Evolutionary conservation across 2,888 invertebrate genomes (phyloP).

Genomic region (Pristionchus maxplancki): DNA sequence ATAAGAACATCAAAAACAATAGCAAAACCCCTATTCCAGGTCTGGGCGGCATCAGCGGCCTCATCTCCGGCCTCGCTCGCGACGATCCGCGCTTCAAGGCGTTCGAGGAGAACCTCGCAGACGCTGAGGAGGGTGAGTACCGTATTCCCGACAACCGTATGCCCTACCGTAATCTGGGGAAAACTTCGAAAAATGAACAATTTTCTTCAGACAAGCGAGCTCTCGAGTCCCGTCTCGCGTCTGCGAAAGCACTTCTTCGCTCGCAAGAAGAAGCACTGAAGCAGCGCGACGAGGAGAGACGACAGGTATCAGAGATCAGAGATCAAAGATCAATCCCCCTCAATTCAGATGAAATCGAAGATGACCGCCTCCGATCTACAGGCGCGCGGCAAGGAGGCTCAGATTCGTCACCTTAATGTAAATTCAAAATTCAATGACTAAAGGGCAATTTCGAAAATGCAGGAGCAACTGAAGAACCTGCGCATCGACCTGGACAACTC

Average conservation of each 20-base stretch:
- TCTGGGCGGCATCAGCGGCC: not conserved
- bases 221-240: conserved; percentile 70
- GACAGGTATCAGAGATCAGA: conserved; percentile 54
- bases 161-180: not conserved
- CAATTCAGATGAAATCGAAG: conserved; percentile 72
- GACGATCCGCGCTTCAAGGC: conserved; percentile 73
- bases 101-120: conserved; percentile 75
- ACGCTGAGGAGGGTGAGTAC: conserved; percentile 71
- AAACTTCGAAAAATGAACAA: too few relatives aligned
- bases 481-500: conserved; percentile 74
- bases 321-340: not conserved
- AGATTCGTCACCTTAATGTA: conserved; percentile 74
- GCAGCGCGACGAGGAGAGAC: conserved; percentile 75
- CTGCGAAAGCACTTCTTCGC: conserved; percentile 74
- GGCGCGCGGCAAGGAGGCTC: conserved; percentile 76
- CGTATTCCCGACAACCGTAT: not conserved
- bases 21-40: not conserved
- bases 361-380: conserved; percentile 77
- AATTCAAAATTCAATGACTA: not conserved
- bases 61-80: conserved; percentile 65
- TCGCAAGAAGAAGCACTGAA: conserved; percentile 76
- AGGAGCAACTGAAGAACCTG: conserved; percentile 76
- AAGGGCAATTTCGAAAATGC: not conserved
- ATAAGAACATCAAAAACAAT: too few relatives aligned
- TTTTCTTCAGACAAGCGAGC: conserved; percentile 74